A percentile compares a stretch with the other conserved stretches of the same genome.
Conservation (phyloP, 2,113 vertebrate genomes). For the Octodon degus region DNA sequence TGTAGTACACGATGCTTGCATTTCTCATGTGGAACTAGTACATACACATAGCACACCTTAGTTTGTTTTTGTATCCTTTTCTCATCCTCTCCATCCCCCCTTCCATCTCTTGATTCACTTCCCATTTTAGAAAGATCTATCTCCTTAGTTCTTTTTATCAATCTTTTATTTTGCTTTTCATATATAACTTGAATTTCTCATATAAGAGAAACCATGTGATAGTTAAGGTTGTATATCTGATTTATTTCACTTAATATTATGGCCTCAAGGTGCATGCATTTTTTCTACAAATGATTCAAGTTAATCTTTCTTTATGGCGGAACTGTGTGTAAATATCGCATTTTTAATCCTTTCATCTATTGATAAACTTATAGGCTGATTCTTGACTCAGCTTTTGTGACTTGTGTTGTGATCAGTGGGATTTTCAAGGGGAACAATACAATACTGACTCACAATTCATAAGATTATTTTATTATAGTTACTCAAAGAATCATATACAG, state of each 20-base stretch:
- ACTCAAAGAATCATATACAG: too few species aligned
- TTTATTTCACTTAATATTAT: not conserved
- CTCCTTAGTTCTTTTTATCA: not conserved
- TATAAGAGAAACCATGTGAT: not conserved
- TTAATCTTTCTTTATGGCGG: not conserved
- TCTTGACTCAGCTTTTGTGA: not conserved
- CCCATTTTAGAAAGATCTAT: not conserved
- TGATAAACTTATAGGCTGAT: not conserved
- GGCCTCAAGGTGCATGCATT: not conserved
- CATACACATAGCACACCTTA: not conserved
- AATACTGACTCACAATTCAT: too few species aligned
- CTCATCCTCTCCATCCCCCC: not conserved
- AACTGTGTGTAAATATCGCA: not conserved
- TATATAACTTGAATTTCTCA: not conserved
- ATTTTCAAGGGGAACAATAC: too few species aligned
- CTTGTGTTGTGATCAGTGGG: not conserved
- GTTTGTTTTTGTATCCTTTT: not conserved
- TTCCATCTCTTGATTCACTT: not conserved
- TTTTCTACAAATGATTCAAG: not conserved
- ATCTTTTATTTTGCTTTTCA: not conserved
- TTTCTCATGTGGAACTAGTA: not conserved
- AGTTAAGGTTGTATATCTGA: not conserved
- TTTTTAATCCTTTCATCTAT: not conserved
- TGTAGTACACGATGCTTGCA: not conserved
- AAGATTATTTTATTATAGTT: too few species aligned